Evolutionary conservation across 1,140 invertebrate genomes (phyloP).

Genomic region (Drosophila arizonae): DNA sequence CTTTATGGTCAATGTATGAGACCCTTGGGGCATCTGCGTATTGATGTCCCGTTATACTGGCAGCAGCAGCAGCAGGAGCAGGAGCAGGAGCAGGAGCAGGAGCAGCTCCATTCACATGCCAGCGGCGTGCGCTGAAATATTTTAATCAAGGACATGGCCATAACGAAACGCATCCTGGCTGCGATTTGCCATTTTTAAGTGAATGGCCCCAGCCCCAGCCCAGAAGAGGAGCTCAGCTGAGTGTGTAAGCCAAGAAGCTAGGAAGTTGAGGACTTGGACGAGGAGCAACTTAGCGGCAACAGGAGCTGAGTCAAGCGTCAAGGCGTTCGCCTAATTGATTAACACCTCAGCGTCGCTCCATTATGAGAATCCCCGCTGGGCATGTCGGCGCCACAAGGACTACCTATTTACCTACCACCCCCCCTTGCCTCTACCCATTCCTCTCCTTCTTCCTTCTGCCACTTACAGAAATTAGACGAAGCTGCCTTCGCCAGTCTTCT

Average conservation of each 20-base stretch:
- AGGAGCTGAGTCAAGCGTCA: not conserved
- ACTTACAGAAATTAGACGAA: constrained; percentile 55
- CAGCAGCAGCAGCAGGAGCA: not conserved
- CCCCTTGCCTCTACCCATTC: not conserved
- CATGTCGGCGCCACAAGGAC: not conserved
- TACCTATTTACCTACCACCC: no score
- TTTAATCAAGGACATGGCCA: constrained; percentile 46
- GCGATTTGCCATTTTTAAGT: constrained; percentile 34
- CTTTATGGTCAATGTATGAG: constrained; percentile 43
- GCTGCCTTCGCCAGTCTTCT: not conserved
- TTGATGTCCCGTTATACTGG: constrained; percentile 14
- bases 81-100: not conserved
- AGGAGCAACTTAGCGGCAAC: no score
- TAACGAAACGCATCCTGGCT: constrained; percentile 18
- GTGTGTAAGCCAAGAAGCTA: not conserved
- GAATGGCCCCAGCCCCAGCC: not conserved
- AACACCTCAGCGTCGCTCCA: constrained; percentile 60
- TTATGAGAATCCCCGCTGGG: constrained; percentile 42
- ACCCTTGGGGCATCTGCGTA: constrained; percentile 19
- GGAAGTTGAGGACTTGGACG: no score
- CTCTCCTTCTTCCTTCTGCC: constrained; percentile 7
- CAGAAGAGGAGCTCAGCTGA: no score
- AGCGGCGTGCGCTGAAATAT: constrained; percentile 44
- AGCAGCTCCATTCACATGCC: constrained; percentile 22
- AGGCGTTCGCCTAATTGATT: constrained; percentile 46